Conservation (phyloP, 2,113 vertebrate species). For the Semnornis frantzii region DNA sequence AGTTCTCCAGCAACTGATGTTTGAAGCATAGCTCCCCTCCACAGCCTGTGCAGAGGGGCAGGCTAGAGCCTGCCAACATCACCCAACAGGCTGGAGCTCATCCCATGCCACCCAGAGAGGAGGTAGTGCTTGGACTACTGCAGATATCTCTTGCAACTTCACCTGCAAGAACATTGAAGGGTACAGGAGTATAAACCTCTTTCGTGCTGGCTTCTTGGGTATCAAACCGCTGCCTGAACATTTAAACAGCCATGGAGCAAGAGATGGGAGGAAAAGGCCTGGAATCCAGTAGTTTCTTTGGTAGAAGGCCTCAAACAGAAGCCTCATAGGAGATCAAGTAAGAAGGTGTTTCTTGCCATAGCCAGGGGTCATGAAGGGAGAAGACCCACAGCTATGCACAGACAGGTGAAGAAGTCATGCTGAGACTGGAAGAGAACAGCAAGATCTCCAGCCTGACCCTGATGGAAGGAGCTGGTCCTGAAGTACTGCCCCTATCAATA, state of each 20-base stretch:
- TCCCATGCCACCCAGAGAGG: not conserved
- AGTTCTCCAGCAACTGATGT: not conserved
- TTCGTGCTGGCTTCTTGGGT: not conserved
- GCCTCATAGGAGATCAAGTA: rapidly evolving
- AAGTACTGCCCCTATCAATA: not conserved
- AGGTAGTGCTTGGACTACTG: rapidly evolving
- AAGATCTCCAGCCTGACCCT: not conserved
- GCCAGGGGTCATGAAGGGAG: not conserved
- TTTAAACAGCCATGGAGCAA: not conserved
- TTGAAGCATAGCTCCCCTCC: not conserved
- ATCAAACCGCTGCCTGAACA: not conserved
- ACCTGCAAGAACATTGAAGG: not conserved
- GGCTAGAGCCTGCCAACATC: not conserved
- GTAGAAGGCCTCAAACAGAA: not conserved
- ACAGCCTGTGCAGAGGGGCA: not conserved
- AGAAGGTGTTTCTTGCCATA: not conserved
- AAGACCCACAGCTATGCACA: not conserved
- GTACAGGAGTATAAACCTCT: not conserved
- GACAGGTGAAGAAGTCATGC: not conserved
- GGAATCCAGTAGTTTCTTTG: not conserved
- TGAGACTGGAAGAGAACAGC: not conserved
- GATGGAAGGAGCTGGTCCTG: not conserved
- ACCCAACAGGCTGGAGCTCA: not conserved
- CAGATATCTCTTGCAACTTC: not conserved
- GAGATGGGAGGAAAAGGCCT: not conserved